Evolutionary conservation across 2,797 vertebrate species (phyloP), one percentile per base, ranked within the genome.

Genomic region (Pteronotus mesoamericanus): DNA sequence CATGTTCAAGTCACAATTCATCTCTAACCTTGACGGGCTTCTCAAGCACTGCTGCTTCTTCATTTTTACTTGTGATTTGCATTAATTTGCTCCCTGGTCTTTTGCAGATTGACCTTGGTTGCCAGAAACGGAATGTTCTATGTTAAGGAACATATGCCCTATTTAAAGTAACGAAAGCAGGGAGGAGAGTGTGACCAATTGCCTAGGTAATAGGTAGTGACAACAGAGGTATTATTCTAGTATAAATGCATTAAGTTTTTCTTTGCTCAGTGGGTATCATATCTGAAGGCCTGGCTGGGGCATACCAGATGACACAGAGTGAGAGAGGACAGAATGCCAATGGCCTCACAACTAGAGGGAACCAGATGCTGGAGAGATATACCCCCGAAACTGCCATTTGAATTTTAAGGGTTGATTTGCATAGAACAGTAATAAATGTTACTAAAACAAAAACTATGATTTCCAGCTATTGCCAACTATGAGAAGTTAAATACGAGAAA

Each of bases 81-180:
- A 46, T 93, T 87, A n/a, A 44, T 92, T 94, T 92, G 6, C 39
- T 78, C 57, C 24, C 10, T 72, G 22, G 15, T 8, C 91, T 21
- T 95, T 72, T 87, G 18, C 78, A 92, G 71, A 68, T 71, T 94
- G 88, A 90, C 68, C 74, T 95, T 84, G 51, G 29, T 21, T 88
- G 12, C 74, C 44, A 78, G 26, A 68, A 86, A 53, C 83, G 12
- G 57, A 34, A 74, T 90, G 39, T 42, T 92, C 71, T 93, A 1
- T 57, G 32, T 95, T 82, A 96, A 93, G 86, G 37, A 96, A 46
- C 12, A 92, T 77, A 88, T 66, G 51, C 39, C 55, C 75, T 90
- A 85, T 89, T 88, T 78, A 96, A 96, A 92, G 34, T 85, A 95
- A 90, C 71, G 26, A 86, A 90, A 85, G 72, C 69, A 88, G 51